Evolutionary conservation across 2,888 invertebrate genomes (phyloP).

Genomic region (Lasioglossum vierecki): DNA sequence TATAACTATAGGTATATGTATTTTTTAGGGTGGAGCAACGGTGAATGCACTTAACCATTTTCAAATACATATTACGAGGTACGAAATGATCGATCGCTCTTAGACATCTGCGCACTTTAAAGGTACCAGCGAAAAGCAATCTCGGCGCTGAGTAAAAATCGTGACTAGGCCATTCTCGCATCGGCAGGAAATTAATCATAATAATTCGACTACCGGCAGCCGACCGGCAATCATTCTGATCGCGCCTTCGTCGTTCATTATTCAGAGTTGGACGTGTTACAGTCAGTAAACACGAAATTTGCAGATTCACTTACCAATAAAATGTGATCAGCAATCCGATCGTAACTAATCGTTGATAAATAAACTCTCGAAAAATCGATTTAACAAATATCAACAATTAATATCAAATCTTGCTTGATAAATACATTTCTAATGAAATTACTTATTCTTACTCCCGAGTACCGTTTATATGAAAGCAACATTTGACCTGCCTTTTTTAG

Average conservation of each 20-base stretch:
- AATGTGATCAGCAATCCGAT: not conserved
- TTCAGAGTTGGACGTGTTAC: conserved; percentile 53
- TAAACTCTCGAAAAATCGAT: not conserved
- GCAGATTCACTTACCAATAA: conserved; percentile 62
- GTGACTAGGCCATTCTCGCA: conserved; percentile 81
- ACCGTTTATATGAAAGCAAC: not conserved
- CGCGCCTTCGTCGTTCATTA: conserved; percentile 72
- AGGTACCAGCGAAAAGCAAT: conserved; percentile 65
- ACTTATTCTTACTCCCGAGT: not conserved
- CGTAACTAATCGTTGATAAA: not conserved
- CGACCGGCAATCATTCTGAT: conserved; percentile 65
- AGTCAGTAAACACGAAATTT: conserved; percentile 58
- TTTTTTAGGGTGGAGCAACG: conserved; percentile 24
- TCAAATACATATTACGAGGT: conserved; percentile 67
- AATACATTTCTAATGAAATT: not conserved
- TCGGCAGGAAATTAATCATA: conserved; percentile 83
- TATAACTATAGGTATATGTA: not conserved
- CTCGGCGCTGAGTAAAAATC: conserved; percentile 79
- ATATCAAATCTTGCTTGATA: not conserved
- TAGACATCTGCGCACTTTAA: conserved; percentile 72
- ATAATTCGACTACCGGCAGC: conserved; percentile 72
- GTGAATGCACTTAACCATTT: conserved; percentile 65
- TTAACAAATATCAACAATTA: not conserved
- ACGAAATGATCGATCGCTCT: conserved; percentile 72
- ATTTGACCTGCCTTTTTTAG: not conserved